Evolutionary conservation across 1,140 invertebrate genomes (phyloP), one percentile per base, ranked within the genome.

Genomic region (Radopholus similis): DNA sequence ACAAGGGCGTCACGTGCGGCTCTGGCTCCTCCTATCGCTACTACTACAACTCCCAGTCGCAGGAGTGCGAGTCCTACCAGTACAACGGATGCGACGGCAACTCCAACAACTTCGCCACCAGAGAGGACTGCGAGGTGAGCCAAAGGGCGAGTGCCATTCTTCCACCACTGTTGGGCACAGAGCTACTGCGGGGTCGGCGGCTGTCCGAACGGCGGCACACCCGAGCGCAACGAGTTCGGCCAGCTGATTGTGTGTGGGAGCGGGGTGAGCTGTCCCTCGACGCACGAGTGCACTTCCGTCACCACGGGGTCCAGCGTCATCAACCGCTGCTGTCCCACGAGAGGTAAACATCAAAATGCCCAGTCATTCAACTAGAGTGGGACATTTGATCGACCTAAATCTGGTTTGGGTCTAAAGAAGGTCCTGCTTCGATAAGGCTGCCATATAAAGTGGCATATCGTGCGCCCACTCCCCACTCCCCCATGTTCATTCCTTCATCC

Each of bases 21-120:
- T 82, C 79, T 40, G 77, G 77, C 42, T 79, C 77, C 5, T 82
- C 79, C 21, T 79, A 82, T 77, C 66, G 76, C 11, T 82, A 80
- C 66, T 80, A 67, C 64, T 80, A 82, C 72, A 80, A 80, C 65
- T 72, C 77, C 18, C 77, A 82, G 54, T 82, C 78, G n/a, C 78
- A 80, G 62, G 77, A 80, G 58, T 80, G 78, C 56, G 80, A 80
- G 40, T 77, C 68, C 44, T 80, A 70, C 55, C 77, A 82, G 55
- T 80, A 80, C 64, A 80, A 80, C 49, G 78, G 69, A 6, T 72
- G 66, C 32, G 66, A 70, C 68, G 73, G 78, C 44, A 80, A 80
- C 66, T 80, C 77, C 13, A 80, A 80, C 68, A 82, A 80, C 60
- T 80, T 80, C 55, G 77, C 80, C 37, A 76, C 69, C 23, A 66